Base-by-base conservation (phyloP, 2,888 invertebrate species). In the Dendrolimus houi region DNA sequence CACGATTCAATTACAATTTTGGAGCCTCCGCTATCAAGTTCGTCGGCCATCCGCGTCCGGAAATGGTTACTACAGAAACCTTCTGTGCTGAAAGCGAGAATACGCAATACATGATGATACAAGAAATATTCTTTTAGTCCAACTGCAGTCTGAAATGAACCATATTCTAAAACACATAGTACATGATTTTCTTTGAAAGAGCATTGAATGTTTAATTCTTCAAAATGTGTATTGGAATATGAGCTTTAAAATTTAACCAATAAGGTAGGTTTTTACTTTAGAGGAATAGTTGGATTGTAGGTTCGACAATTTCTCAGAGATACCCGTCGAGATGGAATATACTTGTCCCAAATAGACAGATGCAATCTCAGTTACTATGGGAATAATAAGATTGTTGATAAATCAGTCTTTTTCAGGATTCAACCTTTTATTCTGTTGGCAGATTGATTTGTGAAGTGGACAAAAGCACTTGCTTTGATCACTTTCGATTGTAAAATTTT, bases 21-120 rank as follows among this genome's bases (percentile, higher is more conserved):
- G 47, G 47, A 12, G 47, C 47, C 29, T 47, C 12, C 12, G 47
- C 47, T 47, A 47, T 47, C 47, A 47, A 47, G 47, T 47, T 47
- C 47, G 58, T 56, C 59, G 64, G 59, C 61, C 54, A 54, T 54
- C 64, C 62, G 62, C 65, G 60, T 59, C 67, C 67, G 74, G 72
- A 74, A 74, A 74, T 74, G 70, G 71, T 72, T 69, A 68, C 61
- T 57, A 61, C 67, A 67, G 70, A 71, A 71, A 67, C 65, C 68
- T 61, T 65, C 68, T 60, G 66, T 61, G 65, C 63, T 70, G 70
- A 72, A 70, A 69, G 64, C 63, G 47, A 63, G 60, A 65, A 64
- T 65, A 65, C 65, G 60, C 65, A 66, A 65, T 66, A 73, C 67
- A 68, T 62, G 69, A 47, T 1, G 47, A 47, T 12, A 10, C 47